A percentile compares a stretch with the other conserved stretches of the same genome.
Conservation (phyloP, 37 sponge, comb jelly and placozoan species). For the Mnemiopsis leidyi region DNA sequence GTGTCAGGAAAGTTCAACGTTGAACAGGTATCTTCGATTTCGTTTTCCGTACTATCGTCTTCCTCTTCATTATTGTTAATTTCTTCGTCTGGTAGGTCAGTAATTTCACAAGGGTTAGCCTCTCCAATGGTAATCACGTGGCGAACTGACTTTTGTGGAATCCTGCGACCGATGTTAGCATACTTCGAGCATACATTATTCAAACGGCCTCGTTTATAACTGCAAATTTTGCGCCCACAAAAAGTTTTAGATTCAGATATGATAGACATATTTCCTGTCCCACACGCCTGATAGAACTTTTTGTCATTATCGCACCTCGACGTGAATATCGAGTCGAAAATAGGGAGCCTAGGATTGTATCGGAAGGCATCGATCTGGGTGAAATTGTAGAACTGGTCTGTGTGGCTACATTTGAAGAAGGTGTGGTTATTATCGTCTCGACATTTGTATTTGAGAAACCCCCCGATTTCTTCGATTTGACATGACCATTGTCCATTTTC, state of each 20-base stretch:
- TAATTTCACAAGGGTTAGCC: no score
- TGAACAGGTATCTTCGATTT: no score
- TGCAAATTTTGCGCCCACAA: neutral
- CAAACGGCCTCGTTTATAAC: neutral
- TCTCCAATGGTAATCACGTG: no score
- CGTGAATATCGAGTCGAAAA: neutral
- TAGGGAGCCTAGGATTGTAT: neutral
- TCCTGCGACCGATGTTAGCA: no score
- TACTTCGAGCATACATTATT: no score
- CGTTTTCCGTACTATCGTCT: no score
- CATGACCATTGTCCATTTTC: no score
- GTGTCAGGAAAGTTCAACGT: no score
- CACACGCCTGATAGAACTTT: neutral
- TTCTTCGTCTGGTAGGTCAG: no score
- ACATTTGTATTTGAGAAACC: neutral
- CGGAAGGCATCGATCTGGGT: neutral
- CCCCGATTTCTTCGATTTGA: neutral
- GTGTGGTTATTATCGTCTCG: neutral
- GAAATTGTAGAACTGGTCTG: neutral
- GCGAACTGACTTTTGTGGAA: no score
- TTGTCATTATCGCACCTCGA: neutral
- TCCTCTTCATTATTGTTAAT: no score
- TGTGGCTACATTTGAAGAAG: neutral
- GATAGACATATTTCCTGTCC: neutral
- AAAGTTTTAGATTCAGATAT: neutral